Conservation (phyloP, 2,888 invertebrate species). For the Drosophila kambysellisi region DNA sequence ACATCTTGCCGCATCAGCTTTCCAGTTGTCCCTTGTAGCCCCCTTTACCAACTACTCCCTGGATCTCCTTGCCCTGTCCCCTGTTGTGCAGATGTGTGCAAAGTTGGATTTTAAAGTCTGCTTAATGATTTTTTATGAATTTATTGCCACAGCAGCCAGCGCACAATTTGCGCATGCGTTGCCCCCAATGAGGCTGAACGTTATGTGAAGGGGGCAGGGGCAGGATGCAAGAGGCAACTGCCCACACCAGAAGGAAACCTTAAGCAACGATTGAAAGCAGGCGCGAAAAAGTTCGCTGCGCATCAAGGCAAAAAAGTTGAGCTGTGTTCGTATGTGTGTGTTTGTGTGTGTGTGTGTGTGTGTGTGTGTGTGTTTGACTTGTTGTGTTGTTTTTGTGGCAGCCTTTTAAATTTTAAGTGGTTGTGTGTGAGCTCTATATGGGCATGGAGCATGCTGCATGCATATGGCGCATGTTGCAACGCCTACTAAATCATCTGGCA, state of each 20-base stretch:
- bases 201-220: background rate
- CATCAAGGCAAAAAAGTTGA: slow-evolving; percentile 44
- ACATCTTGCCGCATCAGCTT: slow-evolving; percentile 55
- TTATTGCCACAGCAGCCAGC: slow-evolving; percentile 73
- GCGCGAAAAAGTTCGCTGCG: slow-evolving; percentile 62
- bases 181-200: slow-evolving; percentile 75
- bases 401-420: slow-evolving; percentile 73
- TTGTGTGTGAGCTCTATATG: slow-evolving; percentile 47
- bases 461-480: slow-evolving; percentile 79
- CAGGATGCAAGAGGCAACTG: slow-evolving; percentile 17
- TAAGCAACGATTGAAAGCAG: slow-evolving; percentile 54
- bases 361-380: slow-evolving; percentile 29
- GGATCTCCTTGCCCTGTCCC: background rate
- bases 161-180: slow-evolving; percentile 77
- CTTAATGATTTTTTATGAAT: slow-evolving; percentile 79
- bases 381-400: slow-evolving; percentile 49
- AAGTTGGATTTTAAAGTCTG: slow-evolving; percentile 55
- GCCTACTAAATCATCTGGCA: slow-evolving; percentile 77
- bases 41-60: background rate
- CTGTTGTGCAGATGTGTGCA: slow-evolving; percentile 38
- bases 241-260: slow-evolving; percentile 51
- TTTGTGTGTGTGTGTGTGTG: slow-evolving; percentile 30
- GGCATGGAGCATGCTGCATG: slow-evolving; percentile 74
- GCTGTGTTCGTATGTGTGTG: slow-evolving; percentile 26
- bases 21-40: slow-evolving; percentile 26